A percentile compares a stretch with the other conserved stretches of the same genome.
Evolutionary conservation across 2,113 vertebrate species (phyloP).

Genomic region (Corydoras maculifer): DNA sequence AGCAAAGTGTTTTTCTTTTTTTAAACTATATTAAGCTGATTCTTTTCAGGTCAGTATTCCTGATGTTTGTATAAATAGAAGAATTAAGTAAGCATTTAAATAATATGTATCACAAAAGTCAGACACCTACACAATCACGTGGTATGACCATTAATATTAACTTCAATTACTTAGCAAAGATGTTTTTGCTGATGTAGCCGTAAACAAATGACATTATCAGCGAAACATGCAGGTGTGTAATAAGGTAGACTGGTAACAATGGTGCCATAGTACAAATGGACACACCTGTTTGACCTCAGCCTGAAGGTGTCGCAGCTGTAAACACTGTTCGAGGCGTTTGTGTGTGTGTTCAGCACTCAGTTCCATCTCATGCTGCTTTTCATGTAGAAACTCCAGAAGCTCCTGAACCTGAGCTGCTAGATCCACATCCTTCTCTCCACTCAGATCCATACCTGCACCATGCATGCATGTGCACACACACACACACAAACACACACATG

Average conservation of each 20-base stretch:
- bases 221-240: neutral
- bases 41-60: too few species aligned
- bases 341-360: constrained; percentile 81
- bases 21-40: too few species aligned
- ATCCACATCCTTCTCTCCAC: constrained; percentile 83
- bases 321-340: constrained; percentile 79
- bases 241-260: neutral
- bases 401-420: constrained; percentile 82
- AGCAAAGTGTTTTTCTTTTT: too few species aligned
- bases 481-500: constrained; percentile 1
- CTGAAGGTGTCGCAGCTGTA: constrained; percentile 81
- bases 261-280: neutral
- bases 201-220: neutral
- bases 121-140: too few species aligned
- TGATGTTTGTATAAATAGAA: too few species aligned
- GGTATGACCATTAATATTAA: too few species aligned
- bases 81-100: too few species aligned
- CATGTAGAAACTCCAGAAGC: constrained; percentile 80
- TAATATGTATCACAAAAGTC: too few species aligned
- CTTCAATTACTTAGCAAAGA: too few species aligned
- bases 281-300: constrained; percentile 83
- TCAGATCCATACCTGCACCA: constrained; percentile 76
- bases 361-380: constrained; percentile 81
- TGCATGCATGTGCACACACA: neutral
- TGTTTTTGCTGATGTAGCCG: neutral